Base-by-base conservation (phyloP, 2,113 vertebrate genomes). In the Hemibagrus wyckioides region DNA sequence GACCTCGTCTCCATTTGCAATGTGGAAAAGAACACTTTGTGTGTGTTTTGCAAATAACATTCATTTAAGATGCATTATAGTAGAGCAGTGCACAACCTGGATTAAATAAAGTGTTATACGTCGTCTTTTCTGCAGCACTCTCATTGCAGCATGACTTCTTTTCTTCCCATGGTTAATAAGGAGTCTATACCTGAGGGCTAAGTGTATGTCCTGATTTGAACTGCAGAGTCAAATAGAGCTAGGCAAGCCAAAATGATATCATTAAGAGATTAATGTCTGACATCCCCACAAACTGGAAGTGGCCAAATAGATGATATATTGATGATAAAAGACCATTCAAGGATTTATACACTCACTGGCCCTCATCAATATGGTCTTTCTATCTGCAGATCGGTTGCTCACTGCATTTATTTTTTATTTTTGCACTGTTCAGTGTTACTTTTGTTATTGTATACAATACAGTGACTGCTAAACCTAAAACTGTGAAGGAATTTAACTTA, bases 1-100 rank as follows among this genome's bases (percentile, higher is more conserved):
- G 90, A 87, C 88, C 85, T 92, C 89, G 88, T 80, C 87, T 85
- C 73, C 41, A 19, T 85, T 85, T 75, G 80, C 67, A 50, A 39
- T 7, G n/a, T 0, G 15, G 41, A 30, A 65, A 21, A 63, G 3
- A 65, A 48, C 30, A 56, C 1, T 77, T 28, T 11, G 39, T 52
- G 76, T 54, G 28, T 36, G 2, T 81, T 56, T 81, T 57, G 54
- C 8, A 80, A 54, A 56, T 19, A 33, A 0, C 6, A 73, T 9
- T 52, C 57, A 36, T 21, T 17, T 56, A 52, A 33, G 15, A n/a
- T 80, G 77, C 50, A 36, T 19, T 56, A 33, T 30, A 33, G 77
- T 57, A 21, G 0, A 33, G 28, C 19, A 21, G 15, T 33, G 50
- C 50, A 23, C 15, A 56, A 56, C 15, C 15, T 36, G 11, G 17